Percentiles rank a stretch among this genome's conserved stretches.
phyloP scores from a whole-genome alignment of 2,888 invertebrate species.

The Drosophila phalerata region DNA sequence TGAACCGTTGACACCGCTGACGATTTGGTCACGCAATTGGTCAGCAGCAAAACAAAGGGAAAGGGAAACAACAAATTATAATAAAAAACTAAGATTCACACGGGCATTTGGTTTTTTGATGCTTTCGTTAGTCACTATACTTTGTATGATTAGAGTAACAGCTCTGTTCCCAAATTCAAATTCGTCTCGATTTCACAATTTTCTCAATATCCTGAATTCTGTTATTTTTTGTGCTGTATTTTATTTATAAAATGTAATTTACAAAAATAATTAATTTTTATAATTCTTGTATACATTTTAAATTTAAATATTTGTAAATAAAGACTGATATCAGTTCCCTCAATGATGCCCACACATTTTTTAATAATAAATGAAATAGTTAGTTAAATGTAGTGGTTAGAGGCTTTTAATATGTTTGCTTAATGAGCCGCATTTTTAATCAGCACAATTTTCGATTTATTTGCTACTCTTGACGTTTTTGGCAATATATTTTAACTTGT shows the following conservation, averaged over 20 bases:
- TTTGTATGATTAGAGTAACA: not conserved
- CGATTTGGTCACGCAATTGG: slow-evolving; percentile 63
- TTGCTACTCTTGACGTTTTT: slow-evolving; percentile 12
- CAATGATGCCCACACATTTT: too few relatives aligned
- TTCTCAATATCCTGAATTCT: too few relatives aligned
- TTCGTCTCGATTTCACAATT: not conserved
- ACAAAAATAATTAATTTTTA: too few relatives aligned
- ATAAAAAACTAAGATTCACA: slow-evolving; percentile 31
- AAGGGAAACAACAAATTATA: slow-evolving; percentile 26
- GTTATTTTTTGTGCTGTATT: too few relatives aligned
- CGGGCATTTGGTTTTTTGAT: not conserved
- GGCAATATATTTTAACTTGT: slow-evolving; percentile 15
- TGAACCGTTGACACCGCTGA: slow-evolving; percentile 54
- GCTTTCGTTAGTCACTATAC: not conserved
- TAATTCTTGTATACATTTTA: not conserved
- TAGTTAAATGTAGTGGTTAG: too few relatives aligned
- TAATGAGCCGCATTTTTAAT: slow-evolving; percentile 40
- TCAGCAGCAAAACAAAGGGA: slow-evolving; percentile 25
- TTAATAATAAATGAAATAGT: too few relatives aligned
- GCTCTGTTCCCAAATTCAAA: not conserved
- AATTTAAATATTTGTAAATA: too few relatives aligned
- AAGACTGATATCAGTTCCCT: too few relatives aligned
- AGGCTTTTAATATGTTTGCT: not conserved
- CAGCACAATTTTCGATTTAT: slow-evolving; percentile 26
- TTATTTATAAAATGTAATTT: too few relatives aligned